Evolutionary conservation across 2,113 vertebrate species (phyloP), one percentile per base, ranked within the genome.

Genomic region (Trichechus manatus): DNA sequence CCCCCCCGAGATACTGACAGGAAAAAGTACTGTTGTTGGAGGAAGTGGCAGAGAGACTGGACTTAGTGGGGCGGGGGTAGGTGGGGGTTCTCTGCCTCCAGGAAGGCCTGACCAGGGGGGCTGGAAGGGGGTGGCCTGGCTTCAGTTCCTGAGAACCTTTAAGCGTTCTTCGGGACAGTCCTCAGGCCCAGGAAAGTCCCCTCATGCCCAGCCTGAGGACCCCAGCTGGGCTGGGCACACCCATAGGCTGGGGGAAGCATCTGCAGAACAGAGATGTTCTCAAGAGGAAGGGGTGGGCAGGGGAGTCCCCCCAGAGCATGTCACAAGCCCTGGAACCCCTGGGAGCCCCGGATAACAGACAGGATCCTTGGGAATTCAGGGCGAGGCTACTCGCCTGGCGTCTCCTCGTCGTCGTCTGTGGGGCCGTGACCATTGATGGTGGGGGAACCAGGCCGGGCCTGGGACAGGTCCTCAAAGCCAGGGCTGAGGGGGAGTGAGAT

Each of bases 391-490:
- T 97, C 82, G 47, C 79, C 94, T 17, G 0, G 61, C 0, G 1
- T 87, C 72, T 90, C 97, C 85, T 98, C 98, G 82, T 98, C 98
- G 0, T 98, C 98, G 0, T 98, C 98, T 70, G 97, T 98, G 14
- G 98, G 97, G 64, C 97, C 99, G 98, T 95, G 98, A 93, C 99
- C 98, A 0, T 99, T 99, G 1, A 99, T 86, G 0, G 98, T 98
- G 0, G 99, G 99, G 0, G 99, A 99, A 47, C 99, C 98, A 0
- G 98, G 97, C 0, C 70, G 98, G 83, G 99, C 98, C 19, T 99
- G 99, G 47, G 99, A 99, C 14, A 99, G 98, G 97, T 99, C 99
- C 97, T 99, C 99, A 0, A 99, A 99, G n/a, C 99, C 99, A 9
- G 99, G 99, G 97, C 99, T 99, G 36, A 98, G 98, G 77, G 99